phyloP scores from a whole-genome alignment of 2,797 vertebrate genomes.

The Propithecus deckenii region DNA sequence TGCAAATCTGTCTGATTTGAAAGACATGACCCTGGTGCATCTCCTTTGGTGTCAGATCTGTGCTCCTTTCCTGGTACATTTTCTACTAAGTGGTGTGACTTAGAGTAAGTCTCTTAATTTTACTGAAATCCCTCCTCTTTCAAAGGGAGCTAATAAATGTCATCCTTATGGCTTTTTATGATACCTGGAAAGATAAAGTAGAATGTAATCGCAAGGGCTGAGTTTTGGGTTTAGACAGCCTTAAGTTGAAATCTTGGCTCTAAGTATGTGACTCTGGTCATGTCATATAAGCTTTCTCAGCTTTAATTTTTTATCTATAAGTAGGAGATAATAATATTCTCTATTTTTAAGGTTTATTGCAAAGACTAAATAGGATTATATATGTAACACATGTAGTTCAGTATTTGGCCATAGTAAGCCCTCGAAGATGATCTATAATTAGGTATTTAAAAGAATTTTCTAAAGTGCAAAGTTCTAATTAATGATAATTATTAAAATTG shows the following conservation, averaged over 20 bases:
- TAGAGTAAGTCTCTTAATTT: not conserved
- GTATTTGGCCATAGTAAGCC: not conserved
- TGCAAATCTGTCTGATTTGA: not conserved
- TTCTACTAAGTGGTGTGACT: not conserved
- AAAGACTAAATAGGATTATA: slow-evolving; percentile 12
- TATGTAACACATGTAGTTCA: not conserved
- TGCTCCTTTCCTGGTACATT: not conserved
- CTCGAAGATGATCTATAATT: slow-evolving; percentile 9
- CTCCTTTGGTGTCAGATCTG: not conserved
- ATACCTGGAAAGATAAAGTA: not conserved
- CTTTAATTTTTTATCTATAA: slow-evolving; percentile 4
- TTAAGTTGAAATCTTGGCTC: not conserved
- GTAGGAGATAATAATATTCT: not conserved
- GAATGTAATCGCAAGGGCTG: not conserved
- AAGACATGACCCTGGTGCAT: not conserved
- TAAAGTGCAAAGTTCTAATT: slow-evolving; percentile 27
- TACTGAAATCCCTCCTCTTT: not conserved
- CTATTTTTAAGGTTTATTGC: not conserved
- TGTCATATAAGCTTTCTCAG: not conserved
- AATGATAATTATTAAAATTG: slow-evolving; percentile 38
- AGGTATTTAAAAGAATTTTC: slow-evolving; percentile 38
- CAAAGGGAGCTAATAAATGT: not conserved
- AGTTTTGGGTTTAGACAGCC: not conserved
- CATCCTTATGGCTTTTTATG: not conserved
- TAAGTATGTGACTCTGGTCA: not conserved